A percentile compares a stretch with the other conserved stretches of the same genome.
These are phyloP conservation scores for Dermatophagoides farinae DNA, from an alignment of 1,140 invertebrate genomes.

Conservation along the genomic window DNA sequence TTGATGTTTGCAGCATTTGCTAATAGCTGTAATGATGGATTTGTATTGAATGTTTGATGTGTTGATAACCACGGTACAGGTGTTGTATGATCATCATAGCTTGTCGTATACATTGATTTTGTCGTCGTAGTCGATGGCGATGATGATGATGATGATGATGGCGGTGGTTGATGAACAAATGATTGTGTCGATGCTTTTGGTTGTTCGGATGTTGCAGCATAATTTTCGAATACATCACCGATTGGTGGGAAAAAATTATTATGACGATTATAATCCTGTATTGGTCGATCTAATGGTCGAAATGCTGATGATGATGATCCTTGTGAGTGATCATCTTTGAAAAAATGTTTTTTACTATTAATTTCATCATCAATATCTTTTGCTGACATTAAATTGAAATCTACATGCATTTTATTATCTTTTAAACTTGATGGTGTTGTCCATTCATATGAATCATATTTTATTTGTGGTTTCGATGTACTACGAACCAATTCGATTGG, in stretches of 20 bases:
- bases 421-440: not conserved
- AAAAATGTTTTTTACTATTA: not conserved
- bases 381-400: not conserved
- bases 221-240: not conserved
- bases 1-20: not conserved
- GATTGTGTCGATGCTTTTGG: not conserved
- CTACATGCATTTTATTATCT: not conserved
- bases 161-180: not conserved
- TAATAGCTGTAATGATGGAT: not conserved
- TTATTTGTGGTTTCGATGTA: not conserved
- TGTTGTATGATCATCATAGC: not conserved
- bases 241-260: not conserved
- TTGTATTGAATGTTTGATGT: not conserved
- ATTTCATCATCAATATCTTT: not conserved
- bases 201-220: not conserved
- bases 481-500: not conserved
- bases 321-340: not conserved
- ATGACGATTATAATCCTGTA: too few species aligned
- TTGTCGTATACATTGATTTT: not conserved
- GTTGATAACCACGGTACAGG: not conserved
- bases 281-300: not conserved
- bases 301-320: not conserved
- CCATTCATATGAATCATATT: constrained; percentile 6
- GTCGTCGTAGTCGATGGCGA: not conserved
- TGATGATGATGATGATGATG: too few species aligned